Evolutionary conservation across 2,888 invertebrate genomes (phyloP), one percentile per base, ranked within the genome.

Genomic region (Selenia dentaria): DNA sequence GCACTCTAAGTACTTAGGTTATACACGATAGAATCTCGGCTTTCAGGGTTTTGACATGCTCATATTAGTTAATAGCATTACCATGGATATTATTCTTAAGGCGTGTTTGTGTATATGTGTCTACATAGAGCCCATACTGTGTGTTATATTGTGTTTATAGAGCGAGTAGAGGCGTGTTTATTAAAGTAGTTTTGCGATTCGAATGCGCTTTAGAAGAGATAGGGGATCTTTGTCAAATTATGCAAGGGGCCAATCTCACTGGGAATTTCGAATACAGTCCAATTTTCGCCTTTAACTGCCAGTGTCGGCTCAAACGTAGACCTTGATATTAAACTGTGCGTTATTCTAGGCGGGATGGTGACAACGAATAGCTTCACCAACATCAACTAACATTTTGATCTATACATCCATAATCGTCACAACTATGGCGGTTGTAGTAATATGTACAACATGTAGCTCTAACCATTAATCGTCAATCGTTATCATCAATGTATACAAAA

Each of bases 111-210:
- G 4, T 4, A 4, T 6, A 4, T 22, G 22, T 6, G 6, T 22
- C 5, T 22, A 10, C 9, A 10, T 10, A 25, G 8, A 25, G 25
- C 16, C 20, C 32, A 12, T 40, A 39, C 47, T 53, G 11, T 10
- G 0, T 28, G 2, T 10, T 26, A 31, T 26, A 45, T 29, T 33
- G 44, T 33, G 38, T 24, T n/a, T 33, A 18, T 20, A 22, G 16
- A 18, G 28, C 22, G 18, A 25, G 33, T 40, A 20, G 25, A 34
- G 44, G 39, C 36, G 45, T 51, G 49, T 58, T 55, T 51, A 49
- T 45, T 41, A 45, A 51, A 55, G 51, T 53, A 53, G 51, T 51
- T 58, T 53, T 49, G 41, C 38, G 41, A 54, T 51, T 34, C 45
- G 44, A 51, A 50, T 50, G 45, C 26, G 43, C 42, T 50, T 51